Evolutionary conservation across 1,140 invertebrate genomes (phyloP), one percentile per base, ranked within the genome.

Genomic region (Temnothorax nylanderi): DNA sequence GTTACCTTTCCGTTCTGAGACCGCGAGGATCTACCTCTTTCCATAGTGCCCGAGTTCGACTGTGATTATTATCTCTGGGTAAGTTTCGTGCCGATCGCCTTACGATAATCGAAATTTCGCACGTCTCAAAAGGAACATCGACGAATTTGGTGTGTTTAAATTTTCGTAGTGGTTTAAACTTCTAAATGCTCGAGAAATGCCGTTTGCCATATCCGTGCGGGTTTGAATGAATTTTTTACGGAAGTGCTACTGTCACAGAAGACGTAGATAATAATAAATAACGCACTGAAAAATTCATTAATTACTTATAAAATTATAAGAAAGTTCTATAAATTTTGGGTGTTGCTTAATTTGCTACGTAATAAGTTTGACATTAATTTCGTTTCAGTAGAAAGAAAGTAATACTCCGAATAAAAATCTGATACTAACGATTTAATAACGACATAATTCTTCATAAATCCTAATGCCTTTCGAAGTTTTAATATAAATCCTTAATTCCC

Each of bases 1-100:
- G 94, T 95, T 94, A 93, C 93, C 93, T 94, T 94, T 94, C 92
- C 90, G 93, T 94, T 93, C 90, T 89, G 93, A 94, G 91, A 94
- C 90, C 87, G 94, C 91, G 93, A 95, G 93, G 92, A 94, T 94
- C 93, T 94, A 91, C 88, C 87, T 82, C 56, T 67, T 72, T 72
- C 60, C 41, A 77, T 10, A 47, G 54, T 82, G 58, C 67, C 67
- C 34, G 85, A 84, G 26, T 34, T 21, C 51, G 78, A 49, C 21
- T 6, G 37, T 75, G 67, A 49, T 81, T 60, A 75, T 54, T 65
- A 76, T 56, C n/a, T 88, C 84, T 87, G 76, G 88, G 87, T 87
- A 62, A 86, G 87, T 88, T 49, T 10, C 58, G 75, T 13, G 37
- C 21, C 8, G 8, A 67, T 41, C 6, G 67, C 11, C 4, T 10